These are phyloP conservation scores for Ephestia elutella DNA, from an alignment of 1,140 invertebrate species.

Conservation along the genomic window DNA sequence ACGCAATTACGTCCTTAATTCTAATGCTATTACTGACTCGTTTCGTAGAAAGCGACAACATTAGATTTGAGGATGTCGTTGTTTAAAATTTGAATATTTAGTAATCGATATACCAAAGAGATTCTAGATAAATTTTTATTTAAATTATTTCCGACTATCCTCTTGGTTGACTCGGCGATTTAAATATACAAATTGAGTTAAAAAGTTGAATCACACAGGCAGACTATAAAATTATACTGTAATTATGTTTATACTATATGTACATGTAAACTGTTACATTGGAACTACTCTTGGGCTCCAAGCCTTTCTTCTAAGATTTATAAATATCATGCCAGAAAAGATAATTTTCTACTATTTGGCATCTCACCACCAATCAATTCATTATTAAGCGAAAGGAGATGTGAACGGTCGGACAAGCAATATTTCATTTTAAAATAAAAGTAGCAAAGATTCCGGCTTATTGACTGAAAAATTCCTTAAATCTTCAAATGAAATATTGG, in stretches of 20 bases:
- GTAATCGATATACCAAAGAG: slow-evolving; percentile 9
- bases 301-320: slow-evolving; percentile 10
- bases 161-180: not conserved
- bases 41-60: too few species aligned
- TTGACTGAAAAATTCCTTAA: too few species aligned
- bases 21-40: too few species aligned
- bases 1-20: too few species aligned
- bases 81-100: too few species aligned
- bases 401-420: not conserved
- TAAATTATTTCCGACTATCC: slow-evolving; percentile 2
- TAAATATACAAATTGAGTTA: slow-evolving; percentile 15
- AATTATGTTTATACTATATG: slow-evolving; percentile 11
- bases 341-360: slow-evolving; percentile 18
- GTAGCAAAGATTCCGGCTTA: not conserved
- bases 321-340: slow-evolving; percentile 15
- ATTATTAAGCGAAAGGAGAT: not conserved
- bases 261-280: slow-evolving; percentile 13
- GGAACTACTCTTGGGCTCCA: slow-evolving; percentile 16
- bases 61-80: too few species aligned
- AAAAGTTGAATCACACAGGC: slow-evolving; percentile 16
- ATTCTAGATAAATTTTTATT: slow-evolving; percentile 15
- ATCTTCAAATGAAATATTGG: not conserved
- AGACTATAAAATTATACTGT: slow-evolving; percentile 15
- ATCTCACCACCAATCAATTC: slow-evolving; percentile 10
- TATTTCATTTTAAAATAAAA: not conserved